These are phyloP conservation scores for Aspiorhynchus laticeps DNA, from an alignment of 2,113 vertebrate species.

Conservation along the genomic window DNA sequence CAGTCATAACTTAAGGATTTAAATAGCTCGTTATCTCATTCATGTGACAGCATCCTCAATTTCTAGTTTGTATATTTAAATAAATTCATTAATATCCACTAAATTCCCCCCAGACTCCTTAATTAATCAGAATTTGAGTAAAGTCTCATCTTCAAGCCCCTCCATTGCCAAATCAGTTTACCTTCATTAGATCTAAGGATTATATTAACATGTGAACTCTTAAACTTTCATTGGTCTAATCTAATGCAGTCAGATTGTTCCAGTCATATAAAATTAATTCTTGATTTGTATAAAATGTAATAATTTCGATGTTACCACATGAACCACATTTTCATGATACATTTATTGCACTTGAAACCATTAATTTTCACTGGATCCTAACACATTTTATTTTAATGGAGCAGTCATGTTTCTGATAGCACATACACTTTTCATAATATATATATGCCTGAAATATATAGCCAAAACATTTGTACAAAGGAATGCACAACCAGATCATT, in stretches of 20 bases:
- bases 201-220: not conserved
- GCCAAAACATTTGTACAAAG: not conserved
- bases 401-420: not conserved
- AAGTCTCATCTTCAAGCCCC: not conserved
- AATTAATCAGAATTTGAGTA: not conserved
- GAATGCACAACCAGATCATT: not conserved
- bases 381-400: not conserved
- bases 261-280: not conserved
- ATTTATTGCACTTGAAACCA: not conserved
- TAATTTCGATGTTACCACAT: not conserved
- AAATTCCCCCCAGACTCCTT: not conserved
- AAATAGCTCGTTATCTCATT: not conserved
- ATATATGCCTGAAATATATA: not conserved
- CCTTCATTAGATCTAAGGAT: not conserved
- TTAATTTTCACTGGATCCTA: not conserved
- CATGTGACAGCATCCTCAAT: not conserved
- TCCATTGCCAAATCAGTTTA: not conserved
- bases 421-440: not conserved
- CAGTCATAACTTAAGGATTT: not conserved
- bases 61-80: not conserved
- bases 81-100: not conserved
- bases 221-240: not conserved
- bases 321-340: not conserved
- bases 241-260: not conserved
- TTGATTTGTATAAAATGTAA: not conserved